phyloP scores from a whole-genome alignment of 1,140 invertebrate genomes.

The Papilio glaucus region DNA sequence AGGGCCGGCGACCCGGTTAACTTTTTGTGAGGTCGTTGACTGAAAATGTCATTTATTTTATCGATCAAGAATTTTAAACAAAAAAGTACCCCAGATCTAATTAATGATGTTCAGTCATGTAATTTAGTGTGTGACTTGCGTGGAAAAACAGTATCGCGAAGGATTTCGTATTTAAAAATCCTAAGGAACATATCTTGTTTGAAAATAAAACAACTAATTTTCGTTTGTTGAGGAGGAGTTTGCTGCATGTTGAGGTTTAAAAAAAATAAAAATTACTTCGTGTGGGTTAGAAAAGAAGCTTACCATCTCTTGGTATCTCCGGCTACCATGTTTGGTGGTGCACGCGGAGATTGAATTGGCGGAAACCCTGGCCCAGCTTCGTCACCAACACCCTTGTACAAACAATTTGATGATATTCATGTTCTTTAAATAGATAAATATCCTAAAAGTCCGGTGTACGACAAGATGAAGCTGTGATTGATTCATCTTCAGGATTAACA shows the following conservation, averaged over 20 bases:
- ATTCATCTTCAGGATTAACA: too few relatives aligned
- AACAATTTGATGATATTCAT: neutral
- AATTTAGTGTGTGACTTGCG: too few relatives aligned
- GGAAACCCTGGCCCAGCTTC: constrained; percentile 43
- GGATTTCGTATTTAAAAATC: too few relatives aligned
- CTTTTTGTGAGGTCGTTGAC: constrained; percentile 57
- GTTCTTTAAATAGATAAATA: too few relatives aligned
- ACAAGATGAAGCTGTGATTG: too few relatives aligned
- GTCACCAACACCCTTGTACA: constrained; percentile 54
- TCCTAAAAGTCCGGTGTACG: neutral
- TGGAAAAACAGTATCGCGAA: too few relatives aligned
- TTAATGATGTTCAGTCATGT: too few relatives aligned
- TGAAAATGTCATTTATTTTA: constrained; percentile 43
- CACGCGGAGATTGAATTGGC: constrained; percentile 51
- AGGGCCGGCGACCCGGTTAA: constrained; percentile 53
- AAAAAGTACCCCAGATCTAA: too few relatives aligned
- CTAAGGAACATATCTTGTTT: too few relatives aligned
- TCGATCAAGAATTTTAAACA: neutral
- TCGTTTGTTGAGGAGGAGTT: too few relatives aligned
- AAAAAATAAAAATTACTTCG: neutral
- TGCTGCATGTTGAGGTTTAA: too few relatives aligned
- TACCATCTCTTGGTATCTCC: constrained; percentile 64
- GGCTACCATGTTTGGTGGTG: constrained; percentile 39
- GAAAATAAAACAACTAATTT: too few relatives aligned
- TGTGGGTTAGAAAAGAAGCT: constrained; percentile 14